These are phyloP conservation scores for Gonioctena quinquepunctata DNA, from an alignment of 1,140 invertebrate genomes.

Conservation along the genomic window DNA sequence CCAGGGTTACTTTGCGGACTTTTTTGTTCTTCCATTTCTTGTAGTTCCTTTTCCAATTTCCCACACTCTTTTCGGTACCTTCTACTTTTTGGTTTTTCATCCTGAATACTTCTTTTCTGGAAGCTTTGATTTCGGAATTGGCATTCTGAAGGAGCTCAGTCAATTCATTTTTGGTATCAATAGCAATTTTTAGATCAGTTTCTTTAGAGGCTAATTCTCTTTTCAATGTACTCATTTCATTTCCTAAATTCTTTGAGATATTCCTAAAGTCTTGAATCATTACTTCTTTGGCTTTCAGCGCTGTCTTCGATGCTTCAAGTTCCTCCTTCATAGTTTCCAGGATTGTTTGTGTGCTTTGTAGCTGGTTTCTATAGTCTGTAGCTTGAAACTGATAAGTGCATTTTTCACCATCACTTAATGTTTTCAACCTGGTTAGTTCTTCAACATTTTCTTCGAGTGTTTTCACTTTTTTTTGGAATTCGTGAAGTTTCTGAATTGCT, in stretches of 20 bases:
- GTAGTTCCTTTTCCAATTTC: conserved; percentile 9
- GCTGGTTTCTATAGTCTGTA: conserved; percentile 12
- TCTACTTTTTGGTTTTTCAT: conserved; percentile 11
- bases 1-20: not conserved
- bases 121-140: conserved; percentile 20
- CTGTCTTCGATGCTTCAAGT: not conserved
- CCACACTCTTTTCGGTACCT: not conserved
- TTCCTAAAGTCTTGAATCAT: not conserved
- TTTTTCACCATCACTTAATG: conserved; percentile 29
- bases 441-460: conserved; percentile 26
- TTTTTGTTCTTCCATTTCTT: not conserved
- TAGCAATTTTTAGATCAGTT: not conserved
- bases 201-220: conserved; percentile 16
- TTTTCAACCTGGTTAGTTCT: conserved; percentile 25
- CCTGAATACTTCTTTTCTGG: conserved; percentile 17
- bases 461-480: conserved; percentile 28
- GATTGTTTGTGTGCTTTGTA: conserved; percentile 2
- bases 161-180: conserved; percentile 21
- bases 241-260: not conserved
- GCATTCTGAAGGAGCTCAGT: conserved; percentile 19
- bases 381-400: conserved; percentile 18
- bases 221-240: not conserved
- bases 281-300: conserved; percentile 7
- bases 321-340: conserved; percentile 2
- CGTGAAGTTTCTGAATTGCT: conserved; percentile 17